Percentiles rank a stretch among this genome's conserved stretches.
Evolutionary conservation across 2,113 vertebrate species (phyloP).

Genomic region (Nibea coibor): DNA sequence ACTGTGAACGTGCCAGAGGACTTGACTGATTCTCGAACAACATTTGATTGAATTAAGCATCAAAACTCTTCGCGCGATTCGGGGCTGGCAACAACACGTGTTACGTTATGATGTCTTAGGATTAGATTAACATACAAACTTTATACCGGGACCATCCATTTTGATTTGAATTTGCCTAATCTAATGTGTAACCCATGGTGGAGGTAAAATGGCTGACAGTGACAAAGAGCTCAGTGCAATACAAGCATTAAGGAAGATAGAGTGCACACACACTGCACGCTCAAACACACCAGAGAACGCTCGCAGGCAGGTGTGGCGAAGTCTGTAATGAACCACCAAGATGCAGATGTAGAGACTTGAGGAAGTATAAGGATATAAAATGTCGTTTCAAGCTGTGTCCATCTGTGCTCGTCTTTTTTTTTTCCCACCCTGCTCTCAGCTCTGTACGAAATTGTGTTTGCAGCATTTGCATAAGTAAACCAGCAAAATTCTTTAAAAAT

Average conservation of each 20-base stretch:
- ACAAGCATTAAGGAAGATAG: constrained; percentile 67
- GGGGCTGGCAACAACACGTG: constrained; percentile 51
- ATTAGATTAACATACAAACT: constrained; percentile 74
- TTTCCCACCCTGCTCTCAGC: constrained; percentile 28
- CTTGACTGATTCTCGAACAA: constrained; percentile 72
- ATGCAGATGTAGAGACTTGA: constrained; percentile 53
- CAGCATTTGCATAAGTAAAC: constrained; percentile 32
- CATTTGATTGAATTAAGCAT: constrained; percentile 78
- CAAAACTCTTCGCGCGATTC: constrained; percentile 55
- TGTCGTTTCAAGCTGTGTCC: constrained; percentile 67
- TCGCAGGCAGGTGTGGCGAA: constrained; percentile 66
- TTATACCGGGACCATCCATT: constrained; percentile 75
- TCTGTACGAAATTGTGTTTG: constrained; percentile 47
- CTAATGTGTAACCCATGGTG: constrained; percentile 72
- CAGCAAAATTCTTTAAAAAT: constrained; percentile 30
- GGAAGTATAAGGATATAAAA: constrained; percentile 53
- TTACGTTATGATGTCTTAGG: constrained; percentile 61
- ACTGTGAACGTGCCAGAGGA: constrained; percentile 59
- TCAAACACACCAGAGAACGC: constrained; percentile 55
- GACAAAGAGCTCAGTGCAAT: constrained; percentile 74
- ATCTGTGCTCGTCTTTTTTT: constrained; percentile 60
- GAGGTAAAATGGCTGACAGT: constrained; percentile 81
- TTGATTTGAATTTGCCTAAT: constrained; percentile 79
- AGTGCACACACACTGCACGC: constrained; percentile 44
- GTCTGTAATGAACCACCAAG: constrained; percentile 65